phyloP scores from a whole-genome alignment of 2,888 invertebrate genomes.

The Aporophyla lueneburgensis region DNA sequence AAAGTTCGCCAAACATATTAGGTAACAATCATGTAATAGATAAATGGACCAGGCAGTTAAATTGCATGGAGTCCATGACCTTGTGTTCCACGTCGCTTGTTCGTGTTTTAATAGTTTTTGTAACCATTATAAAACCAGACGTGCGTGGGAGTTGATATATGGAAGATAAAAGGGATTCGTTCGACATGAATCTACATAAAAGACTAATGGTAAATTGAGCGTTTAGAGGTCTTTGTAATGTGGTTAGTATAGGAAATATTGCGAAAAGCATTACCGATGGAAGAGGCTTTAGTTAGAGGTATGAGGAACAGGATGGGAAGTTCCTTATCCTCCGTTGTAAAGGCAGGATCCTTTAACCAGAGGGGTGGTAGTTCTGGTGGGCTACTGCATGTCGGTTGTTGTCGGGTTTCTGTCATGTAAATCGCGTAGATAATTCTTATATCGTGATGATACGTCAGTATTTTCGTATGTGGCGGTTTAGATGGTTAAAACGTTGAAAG shows the following conservation, averaged over 20 bases:
- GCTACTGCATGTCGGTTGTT: too few relatives aligned
- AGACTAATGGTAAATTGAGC: conserved; percentile 37
- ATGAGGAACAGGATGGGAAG: not conserved
- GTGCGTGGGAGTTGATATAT: conserved; percentile 66
- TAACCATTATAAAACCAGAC: conserved; percentile 56
- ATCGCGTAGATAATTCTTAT: too few relatives aligned
- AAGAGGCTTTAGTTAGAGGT: not conserved
- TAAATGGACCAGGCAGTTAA: conserved; percentile 34
- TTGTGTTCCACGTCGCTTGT: conserved; percentile 60
- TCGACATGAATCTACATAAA: conserved; percentile 45
- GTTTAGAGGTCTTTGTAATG: conserved; percentile 5
- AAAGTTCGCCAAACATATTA: conserved; percentile 18
- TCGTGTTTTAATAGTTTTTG: conserved; percentile 59
- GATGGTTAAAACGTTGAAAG: not conserved
- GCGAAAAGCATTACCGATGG: not conserved
- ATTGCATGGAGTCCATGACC: conserved; percentile 61
- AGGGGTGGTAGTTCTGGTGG: too few relatives aligned
- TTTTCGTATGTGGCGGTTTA: not conserved
- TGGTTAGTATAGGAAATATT: not conserved
- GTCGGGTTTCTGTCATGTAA: not conserved
- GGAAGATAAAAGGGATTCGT: conserved; percentile 59
- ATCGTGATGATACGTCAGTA: not conserved
- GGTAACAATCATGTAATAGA: conserved; percentile 19
- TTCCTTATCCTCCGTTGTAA: not conserved
- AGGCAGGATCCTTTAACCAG: not conserved